A percentile compares a stretch with the other conserved stretches of the same genome.
Evolutionary conservation across 1,140 invertebrate species (phyloP).

Genomic region (Helicoverpa armigera): DNA sequence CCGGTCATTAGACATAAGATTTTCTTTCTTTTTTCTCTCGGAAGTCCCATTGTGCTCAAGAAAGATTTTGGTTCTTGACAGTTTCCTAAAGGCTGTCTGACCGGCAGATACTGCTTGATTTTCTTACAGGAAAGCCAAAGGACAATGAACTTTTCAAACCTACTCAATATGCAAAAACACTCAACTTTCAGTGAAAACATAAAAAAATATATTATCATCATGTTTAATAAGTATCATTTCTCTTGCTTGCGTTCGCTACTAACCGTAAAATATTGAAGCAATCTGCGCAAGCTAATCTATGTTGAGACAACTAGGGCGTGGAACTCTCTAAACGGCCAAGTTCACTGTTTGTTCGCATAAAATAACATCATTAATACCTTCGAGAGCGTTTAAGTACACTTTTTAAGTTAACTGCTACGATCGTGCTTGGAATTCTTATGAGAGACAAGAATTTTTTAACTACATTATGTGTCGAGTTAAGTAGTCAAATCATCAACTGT

Average conservation of each 20-base stretch:
- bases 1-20: too few relatives aligned
- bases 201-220: slow-evolving; percentile 5
- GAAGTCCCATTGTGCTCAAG: too few relatives aligned
- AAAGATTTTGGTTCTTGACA: too few relatives aligned
- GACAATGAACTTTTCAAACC: too few relatives aligned
- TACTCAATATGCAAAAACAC: too few relatives aligned
- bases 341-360: slow-evolving; percentile 33
- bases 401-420: background rate
- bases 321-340: slow-evolving; percentile 41
- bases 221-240: slow-evolving; percentile 21
- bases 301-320: slow-evolving; percentile 45
- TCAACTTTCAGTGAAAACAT: slow-evolving; percentile 4
- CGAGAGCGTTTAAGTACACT: background rate
- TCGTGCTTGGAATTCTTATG: background rate
- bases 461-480: too few relatives aligned
- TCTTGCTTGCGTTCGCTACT: slow-evolving; percentile 13
- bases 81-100: too few relatives aligned
- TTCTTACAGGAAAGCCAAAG: too few relatives aligned
- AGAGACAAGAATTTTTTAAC: too few relatives aligned
- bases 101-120: too few relatives aligned
- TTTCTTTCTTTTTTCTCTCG: too few relatives aligned
- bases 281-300: slow-evolving; percentile 36
- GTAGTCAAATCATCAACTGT: background rate
- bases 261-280: slow-evolving; percentile 22
- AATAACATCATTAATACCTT: slow-evolving; percentile 28